phyloP scores from a whole-genome alignment of 2,888 invertebrate genomes.

The Lycocerus yunnanus region DNA sequence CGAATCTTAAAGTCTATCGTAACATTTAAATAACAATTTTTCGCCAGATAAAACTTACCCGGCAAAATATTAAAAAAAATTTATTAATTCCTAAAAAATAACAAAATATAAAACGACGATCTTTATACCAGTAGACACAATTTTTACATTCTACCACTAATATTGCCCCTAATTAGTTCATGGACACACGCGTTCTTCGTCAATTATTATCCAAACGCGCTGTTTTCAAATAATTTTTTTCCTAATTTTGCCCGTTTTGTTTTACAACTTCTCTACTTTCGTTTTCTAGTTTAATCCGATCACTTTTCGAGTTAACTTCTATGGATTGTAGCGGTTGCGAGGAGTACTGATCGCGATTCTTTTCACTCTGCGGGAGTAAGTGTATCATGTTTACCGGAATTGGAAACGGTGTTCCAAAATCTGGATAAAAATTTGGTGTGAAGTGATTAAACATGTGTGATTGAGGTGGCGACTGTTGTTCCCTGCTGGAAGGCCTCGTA shows the following conservation, averaged over 20 bases:
- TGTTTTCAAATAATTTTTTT: constrained; percentile 20
- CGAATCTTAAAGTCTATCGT: constrained; percentile 41
- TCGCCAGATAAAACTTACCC: constrained; percentile 21
- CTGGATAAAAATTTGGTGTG: constrained; percentile 81
- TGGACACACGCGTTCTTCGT: constrained; percentile 25
- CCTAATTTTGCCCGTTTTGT: constrained; percentile 81
- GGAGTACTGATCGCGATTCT: constrained; percentile 66
- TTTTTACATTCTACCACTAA: constrained; percentile 43
- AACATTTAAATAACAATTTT: constrained; percentile 41
- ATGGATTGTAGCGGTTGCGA: constrained; percentile 52
- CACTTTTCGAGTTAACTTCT: constrained; percentile 60
- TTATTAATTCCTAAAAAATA: constrained; percentile 32
- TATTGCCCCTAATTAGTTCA: constrained; percentile 49
- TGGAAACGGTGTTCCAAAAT: constrained; percentile 78
- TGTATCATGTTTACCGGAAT: constrained; percentile 86
- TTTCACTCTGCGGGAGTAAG: constrained; percentile 78
- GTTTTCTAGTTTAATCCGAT: constrained; percentile 50
- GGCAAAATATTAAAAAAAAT: constrained; percentile 24
- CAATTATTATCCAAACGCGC: constrained; percentile 1
- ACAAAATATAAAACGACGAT: constrained; percentile 37
- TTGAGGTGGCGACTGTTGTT: constrained; percentile 55
- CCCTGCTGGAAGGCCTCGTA: constrained; percentile 67
- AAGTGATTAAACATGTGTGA: constrained; percentile 77
- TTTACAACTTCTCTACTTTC: constrained; percentile 70
- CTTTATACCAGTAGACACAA: constrained; percentile 30